phyloP scores from a whole-genome alignment of 2,797 vertebrate genomes.

The Thamnophis elegans region DNA sequence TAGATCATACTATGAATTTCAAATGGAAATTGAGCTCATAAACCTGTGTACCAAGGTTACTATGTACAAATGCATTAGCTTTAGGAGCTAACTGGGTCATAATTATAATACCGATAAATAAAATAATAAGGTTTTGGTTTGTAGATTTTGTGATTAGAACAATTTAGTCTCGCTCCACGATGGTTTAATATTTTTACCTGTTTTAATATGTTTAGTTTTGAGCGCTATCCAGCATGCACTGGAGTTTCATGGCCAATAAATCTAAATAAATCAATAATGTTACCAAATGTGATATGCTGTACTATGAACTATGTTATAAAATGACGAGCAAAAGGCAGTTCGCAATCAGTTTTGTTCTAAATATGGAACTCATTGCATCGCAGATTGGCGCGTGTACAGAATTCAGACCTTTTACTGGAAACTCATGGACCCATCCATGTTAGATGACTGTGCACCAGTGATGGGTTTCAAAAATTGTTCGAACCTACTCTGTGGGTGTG shows the following conservation, averaged over 20 bases:
- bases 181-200: not conserved
- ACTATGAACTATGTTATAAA: not conserved
- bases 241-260: not conserved
- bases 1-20: not conserved
- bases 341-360: not conserved
- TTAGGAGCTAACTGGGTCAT: not conserved
- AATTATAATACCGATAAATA: not conserved
- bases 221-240: too few relatives aligned
- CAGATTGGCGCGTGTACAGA: not conserved
- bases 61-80: not conserved
- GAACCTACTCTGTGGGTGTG: too few relatives aligned
- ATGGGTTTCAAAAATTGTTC: too few relatives aligned
- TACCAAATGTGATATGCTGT: not conserved
- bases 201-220: not conserved
- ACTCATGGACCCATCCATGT: not conserved
- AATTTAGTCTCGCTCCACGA: not conserved
- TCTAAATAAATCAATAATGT: not conserved
- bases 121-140: not conserved
- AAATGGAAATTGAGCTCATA: not conserved
- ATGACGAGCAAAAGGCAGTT: not conserved
- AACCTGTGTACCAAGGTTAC: not conserved
- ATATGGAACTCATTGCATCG: not conserved
- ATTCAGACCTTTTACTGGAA: not conserved
- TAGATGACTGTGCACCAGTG: not conserved
- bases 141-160: not conserved